A percentile compares a stretch with the other conserved stretches of the same genome.
phyloP scores from a whole-genome alignment of 1,140 invertebrate genomes.

The Antheraea pernyi region DNA sequence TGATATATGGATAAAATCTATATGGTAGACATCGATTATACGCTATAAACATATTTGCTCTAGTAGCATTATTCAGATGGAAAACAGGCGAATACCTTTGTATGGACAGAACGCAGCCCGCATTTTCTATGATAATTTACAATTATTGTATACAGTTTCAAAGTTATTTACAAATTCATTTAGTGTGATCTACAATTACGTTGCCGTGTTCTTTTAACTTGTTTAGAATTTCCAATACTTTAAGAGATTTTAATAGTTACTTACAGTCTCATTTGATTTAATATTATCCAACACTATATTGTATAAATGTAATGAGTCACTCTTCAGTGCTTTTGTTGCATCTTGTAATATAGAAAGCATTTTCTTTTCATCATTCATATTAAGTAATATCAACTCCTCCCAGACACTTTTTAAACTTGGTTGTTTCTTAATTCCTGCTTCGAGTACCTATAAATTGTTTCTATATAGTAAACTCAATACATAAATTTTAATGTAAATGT shows the following conservation, averaged over 20 bases:
- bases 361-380: constrained; percentile 54
- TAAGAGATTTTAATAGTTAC: constrained; percentile 12
- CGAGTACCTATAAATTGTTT: constrained; percentile 47
- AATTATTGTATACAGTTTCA: too few species aligned
- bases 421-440: constrained; percentile 47
- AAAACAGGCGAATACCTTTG: too few species aligned
- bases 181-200: too few species aligned
- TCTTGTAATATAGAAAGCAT: constrained; percentile 51
- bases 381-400: constrained; percentile 56
- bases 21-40: too few species aligned
- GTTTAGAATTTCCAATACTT: too few species aligned
- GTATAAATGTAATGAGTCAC: constrained; percentile 52
- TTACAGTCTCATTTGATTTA: constrained; percentile 51
- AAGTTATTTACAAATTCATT: too few species aligned
- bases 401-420: constrained; percentile 47
- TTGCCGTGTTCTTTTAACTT: too few species aligned
- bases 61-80: too few species aligned
- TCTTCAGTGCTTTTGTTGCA: constrained; percentile 49
- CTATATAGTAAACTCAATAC: neutral
- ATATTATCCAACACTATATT: constrained; percentile 59
- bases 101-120: too few species aligned
- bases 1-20: too few species aligned
- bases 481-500: neutral
- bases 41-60: too few species aligned
- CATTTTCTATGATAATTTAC: too few species aligned